Evolutionary conservation across 1,140 invertebrate genomes (phyloP).

Genomic region (Bradysia coprophila): DNA sequence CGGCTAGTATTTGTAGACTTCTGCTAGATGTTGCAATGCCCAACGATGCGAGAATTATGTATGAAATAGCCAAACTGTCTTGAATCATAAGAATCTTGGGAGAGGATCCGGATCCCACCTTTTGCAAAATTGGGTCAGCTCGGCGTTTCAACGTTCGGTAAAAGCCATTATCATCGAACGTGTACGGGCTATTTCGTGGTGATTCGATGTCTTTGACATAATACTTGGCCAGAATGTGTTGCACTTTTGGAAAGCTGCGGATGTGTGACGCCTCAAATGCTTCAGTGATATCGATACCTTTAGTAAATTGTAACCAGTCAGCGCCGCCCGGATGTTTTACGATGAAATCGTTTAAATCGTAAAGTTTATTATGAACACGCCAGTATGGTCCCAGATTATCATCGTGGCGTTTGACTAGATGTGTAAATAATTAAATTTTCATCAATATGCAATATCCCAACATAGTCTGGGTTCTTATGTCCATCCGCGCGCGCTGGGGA

Average conservation of each 20-base stretch:
- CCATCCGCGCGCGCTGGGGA: too few relatives aligned
- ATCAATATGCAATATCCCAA: too few relatives aligned
- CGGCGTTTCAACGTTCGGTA: conserved; percentile 41
- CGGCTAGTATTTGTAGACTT: too few relatives aligned
- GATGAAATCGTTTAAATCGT: conserved; percentile 50
- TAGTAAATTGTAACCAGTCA: conserved; percentile 52
- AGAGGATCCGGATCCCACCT: too few relatives aligned
- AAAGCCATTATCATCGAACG: conserved; percentile 49
- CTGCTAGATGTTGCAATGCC: too few relatives aligned
- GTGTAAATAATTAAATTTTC: too few relatives aligned
- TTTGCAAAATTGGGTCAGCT: too few relatives aligned
- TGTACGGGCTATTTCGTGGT: conserved; percentile 41
- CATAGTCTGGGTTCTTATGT: too few relatives aligned
- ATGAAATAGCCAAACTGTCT: too few relatives aligned
- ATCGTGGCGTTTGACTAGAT: conserved; percentile 41
- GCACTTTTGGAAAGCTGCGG: conserved; percentile 24
- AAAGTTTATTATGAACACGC: conserved; percentile 55
- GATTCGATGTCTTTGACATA: conserved; percentile 32
- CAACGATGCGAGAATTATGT: too few relatives aligned
- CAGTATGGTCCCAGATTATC: conserved; percentile 60
- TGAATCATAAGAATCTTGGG: too few relatives aligned
- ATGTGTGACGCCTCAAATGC: conserved; percentile 48
- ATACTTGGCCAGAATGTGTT: conserved; percentile 36
- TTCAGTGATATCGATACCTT: conserved; percentile 61
- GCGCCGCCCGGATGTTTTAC: conserved; percentile 57